These are phyloP conservation scores for Caenorhabditis wallacei DNA, from an alignment of 2,888 invertebrate genomes.

Conservation along the genomic window DNA sequence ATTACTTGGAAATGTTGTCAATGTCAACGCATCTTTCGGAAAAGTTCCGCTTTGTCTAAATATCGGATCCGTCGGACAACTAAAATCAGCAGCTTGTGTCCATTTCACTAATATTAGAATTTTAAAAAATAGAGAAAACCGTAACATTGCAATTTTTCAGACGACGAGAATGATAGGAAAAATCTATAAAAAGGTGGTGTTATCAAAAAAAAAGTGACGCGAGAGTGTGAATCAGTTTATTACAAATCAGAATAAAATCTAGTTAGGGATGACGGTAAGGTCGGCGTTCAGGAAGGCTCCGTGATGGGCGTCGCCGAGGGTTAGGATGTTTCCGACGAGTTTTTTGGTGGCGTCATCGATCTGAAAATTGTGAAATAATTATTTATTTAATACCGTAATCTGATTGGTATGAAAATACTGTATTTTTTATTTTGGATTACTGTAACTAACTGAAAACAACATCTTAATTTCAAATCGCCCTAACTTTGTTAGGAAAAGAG, in stretches of 20 bases:
- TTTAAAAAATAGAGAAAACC: background rate
- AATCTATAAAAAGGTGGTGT: background rate
- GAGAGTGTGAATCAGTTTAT: conserved; percentile 17
- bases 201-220: too few relatives aligned
- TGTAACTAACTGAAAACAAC: too few relatives aligned
- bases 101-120: background rate
- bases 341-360: conserved; percentile 45
- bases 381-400: too few relatives aligned
- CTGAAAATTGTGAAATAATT: conserved; percentile 33
- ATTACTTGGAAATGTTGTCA: conserved; percentile 24
- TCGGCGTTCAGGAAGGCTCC: conserved; percentile 52
- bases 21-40: background rate
- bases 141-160: conserved; percentile 8
- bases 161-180: too few relatives aligned
- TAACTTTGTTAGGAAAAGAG: too few relatives aligned
- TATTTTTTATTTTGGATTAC: too few relatives aligned
- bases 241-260: conserved; percentile 9
- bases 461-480: too few relatives aligned
- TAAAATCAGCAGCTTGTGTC: conserved; percentile 4
- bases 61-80: conserved; percentile 17
- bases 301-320: conserved; percentile 45
- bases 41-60: conserved; percentile 4
- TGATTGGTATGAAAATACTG: too few relatives aligned
- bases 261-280: conserved; percentile 51
- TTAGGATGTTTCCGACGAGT: conserved; percentile 48